Percentiles rank a stretch among this genome's conserved stretches.
Evolutionary conservation across 2,888 invertebrate genomes (phyloP).

Genomic region (Tenthredo distinguenda): DNA sequence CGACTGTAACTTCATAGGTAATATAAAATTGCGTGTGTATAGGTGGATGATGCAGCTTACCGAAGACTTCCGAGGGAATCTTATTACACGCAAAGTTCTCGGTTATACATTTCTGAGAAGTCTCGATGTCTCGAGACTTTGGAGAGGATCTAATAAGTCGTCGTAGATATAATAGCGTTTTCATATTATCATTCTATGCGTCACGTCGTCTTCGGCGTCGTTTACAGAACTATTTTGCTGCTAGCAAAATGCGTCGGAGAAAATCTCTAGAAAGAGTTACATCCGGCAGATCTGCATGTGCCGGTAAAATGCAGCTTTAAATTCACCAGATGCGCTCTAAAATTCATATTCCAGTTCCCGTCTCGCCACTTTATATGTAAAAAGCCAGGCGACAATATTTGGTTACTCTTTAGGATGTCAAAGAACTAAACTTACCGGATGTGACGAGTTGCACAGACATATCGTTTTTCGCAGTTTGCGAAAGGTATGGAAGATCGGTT

Average conservation of each 20-base stretch:
- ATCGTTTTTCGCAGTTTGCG: not conserved
- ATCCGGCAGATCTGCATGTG: not conserved
- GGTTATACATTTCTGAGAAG: not conserved
- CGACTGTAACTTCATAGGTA: constrained; percentile 22
- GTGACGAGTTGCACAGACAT: not conserved
- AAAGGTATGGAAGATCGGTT: not conserved
- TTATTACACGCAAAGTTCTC: constrained; percentile 39
- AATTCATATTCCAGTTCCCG: not conserved
- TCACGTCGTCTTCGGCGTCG: not conserved
- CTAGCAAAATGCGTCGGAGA: not conserved
- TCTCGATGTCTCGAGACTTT: constrained; percentile 20
- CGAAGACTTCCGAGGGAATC: constrained; percentile 5
- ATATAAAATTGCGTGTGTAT: constrained; percentile 43
- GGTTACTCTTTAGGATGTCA: not conserved
- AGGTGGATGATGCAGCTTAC: constrained; percentile 18
- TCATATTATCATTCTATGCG: not conserved
- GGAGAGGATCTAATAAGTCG: not conserved
- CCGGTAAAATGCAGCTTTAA: constrained; percentile 13
- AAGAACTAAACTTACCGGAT: not conserved
- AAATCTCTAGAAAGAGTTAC: not conserved
- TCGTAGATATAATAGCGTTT: constrained; percentile 36
- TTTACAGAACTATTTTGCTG: not conserved
- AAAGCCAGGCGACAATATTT: not conserved
- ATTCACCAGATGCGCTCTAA: constrained; percentile 2
- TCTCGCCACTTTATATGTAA: not conserved